These are phyloP conservation scores for Mayetiola destructor DNA, from an alignment of 2,888 invertebrate genomes.

Conservation along the genomic window DNA sequence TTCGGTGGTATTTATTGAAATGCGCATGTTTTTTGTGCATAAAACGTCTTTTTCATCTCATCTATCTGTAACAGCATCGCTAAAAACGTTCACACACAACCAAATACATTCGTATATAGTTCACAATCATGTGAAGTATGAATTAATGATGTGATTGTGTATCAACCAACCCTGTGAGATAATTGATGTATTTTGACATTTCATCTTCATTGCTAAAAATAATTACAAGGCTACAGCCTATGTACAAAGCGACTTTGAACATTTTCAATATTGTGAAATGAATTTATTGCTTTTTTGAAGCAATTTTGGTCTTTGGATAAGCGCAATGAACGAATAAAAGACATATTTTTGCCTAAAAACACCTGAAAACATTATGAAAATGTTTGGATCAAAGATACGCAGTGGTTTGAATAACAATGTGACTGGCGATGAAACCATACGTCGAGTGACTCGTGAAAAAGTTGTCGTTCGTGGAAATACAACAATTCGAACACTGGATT, in stretches of 20 bases:
- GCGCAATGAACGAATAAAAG: too few relatives aligned
- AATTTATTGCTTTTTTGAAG: too few relatives aligned
- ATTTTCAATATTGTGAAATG: not conserved
- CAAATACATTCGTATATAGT: not conserved
- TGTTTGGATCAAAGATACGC: conserved; percentile 11
- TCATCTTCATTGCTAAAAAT: not conserved
- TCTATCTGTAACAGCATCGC: not conserved
- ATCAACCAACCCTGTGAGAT: not conserved
- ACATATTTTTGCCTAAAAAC: not conserved
- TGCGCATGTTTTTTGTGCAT: conserved; percentile 4
- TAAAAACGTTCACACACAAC: not conserved
- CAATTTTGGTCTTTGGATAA: too few relatives aligned
- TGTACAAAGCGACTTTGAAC: not conserved
- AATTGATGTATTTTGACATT: conserved; percentile 9
- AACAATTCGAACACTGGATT: conserved; percentile 34
- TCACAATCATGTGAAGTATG: not conserved
- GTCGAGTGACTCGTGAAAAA: conserved; percentile 35
- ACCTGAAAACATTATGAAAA: not conserved
- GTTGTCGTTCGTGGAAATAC: conserved; percentile 34
- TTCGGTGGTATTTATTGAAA: not conserved
- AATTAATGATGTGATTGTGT: not conserved
- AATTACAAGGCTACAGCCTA: too few relatives aligned
- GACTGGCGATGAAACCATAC: conserved; percentile 29
- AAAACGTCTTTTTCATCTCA: not conserved
- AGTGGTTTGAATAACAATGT: conserved; percentile 17